Percentiles rank a stretch among this genome's conserved stretches.
These are phyloP conservation scores for Tachina grossa DNA, from an alignment of 2,888 invertebrate species.

Conservation along the genomic window DNA sequence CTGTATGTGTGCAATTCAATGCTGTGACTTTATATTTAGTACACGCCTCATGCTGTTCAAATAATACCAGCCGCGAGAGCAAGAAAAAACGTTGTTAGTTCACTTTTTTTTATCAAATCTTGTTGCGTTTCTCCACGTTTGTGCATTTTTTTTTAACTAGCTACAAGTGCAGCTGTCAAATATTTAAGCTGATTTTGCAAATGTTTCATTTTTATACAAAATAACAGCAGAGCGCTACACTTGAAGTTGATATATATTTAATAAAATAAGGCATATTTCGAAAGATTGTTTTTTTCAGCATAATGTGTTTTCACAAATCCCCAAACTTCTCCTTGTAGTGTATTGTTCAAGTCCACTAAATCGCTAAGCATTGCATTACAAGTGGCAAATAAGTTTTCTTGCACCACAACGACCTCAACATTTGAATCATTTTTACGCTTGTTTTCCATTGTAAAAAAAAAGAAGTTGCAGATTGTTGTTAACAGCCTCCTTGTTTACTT, in stretches of 20 bases:
- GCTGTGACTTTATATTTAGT: slow-evolving; percentile 50
- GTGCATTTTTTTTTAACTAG: slow-evolving; percentile 15
- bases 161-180: slow-evolving; percentile 71
- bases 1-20: slow-evolving; percentile 61
- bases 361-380: background rate
- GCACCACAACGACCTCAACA: background rate
- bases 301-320: background rate
- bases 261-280: background rate
- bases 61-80: slow-evolving; percentile 53
- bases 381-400: slow-evolving; percentile 3
- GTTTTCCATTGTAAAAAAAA: slow-evolving; percentile 33
- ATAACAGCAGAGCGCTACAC: slow-evolving; percentile 2
- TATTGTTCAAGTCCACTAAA: background rate
- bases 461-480: slow-evolving; percentile 36
- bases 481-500: slow-evolving; percentile 40
- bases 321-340: background rate
- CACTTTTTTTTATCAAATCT: slow-evolving; percentile 58
- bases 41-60: slow-evolving; percentile 66
- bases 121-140: slow-evolving; percentile 40
- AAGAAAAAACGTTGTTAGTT: slow-evolving; percentile 49
- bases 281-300: background rate
- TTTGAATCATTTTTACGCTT: slow-evolving; percentile 35
- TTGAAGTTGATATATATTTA: background rate
- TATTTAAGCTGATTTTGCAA: slow-evolving; percentile 65
- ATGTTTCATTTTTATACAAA: slow-evolving; percentile 43